Evolutionary conservation across 1,140 invertebrate genomes (phyloP), one percentile per base, ranked within the genome.

Genomic region (Euwallacea similis): DNA sequence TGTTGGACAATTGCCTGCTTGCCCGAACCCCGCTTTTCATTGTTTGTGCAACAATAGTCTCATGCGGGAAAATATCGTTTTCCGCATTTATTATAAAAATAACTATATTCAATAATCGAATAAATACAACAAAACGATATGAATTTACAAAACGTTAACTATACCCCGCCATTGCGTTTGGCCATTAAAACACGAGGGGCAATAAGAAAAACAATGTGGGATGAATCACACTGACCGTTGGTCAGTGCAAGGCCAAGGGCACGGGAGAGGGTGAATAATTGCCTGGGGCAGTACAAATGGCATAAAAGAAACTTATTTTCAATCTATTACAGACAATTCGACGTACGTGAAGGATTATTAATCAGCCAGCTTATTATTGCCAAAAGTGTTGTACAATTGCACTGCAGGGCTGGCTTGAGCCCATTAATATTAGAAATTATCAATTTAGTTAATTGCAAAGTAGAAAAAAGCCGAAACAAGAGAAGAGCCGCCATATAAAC

Each of bases 241-340:
- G 64, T 66, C 64, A 66, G 50, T 54, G 64, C 50, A 66, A 56
- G 64, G 64, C 64, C 64, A 66, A 66, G 64, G 64, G 64, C 53
- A 66, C n/a, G 64, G 64, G 64, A 55, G 9, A 13, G 47, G 43
- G 13, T 42, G 53, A 66, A 66, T 66, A 66, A 66, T 66, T 13
- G 53, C 64, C 50, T 16, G 42, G 53, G 64, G 64, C 50, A 10
- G 64, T n/a, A 66, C 53, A 66, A 66, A 56, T 56, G 47, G 41
- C 50, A 56, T 53, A 66, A 56, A 66, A 66, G 53, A 56, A 66
- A 10, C 50, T 42, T 56, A 66, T 66, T 66, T 66, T 66, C 64
- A 7, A 55, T 66, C 54, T 50, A 56, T 41, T 55, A 66, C 56
- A 66, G 54, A 53, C 56, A 41, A 50, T 47, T 53, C 8, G 11